A percentile compares a stretch with the other conserved stretches of the same genome.
Evolutionary conservation across 2,888 invertebrate species (phyloP).

Genomic region (Germaria angustata): DNA sequence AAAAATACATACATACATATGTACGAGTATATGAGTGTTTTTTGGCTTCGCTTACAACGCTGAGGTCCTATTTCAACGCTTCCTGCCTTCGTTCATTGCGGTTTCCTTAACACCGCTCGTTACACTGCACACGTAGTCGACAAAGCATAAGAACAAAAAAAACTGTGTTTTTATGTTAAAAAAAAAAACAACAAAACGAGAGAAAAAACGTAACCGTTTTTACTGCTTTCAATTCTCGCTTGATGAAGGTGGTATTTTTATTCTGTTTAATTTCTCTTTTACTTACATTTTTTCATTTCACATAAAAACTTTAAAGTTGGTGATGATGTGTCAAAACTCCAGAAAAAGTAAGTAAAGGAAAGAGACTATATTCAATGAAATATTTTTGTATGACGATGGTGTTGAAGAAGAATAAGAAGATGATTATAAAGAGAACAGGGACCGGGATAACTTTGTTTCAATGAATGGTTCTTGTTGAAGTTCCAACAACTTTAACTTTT

Average conservation of each 20-base stretch:
- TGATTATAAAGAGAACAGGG: slow-evolving; percentile 6
- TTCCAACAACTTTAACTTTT: slow-evolving; percentile 24
- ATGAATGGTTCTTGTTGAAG: slow-evolving; percentile 23
- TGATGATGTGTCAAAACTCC: slow-evolving; percentile 50
- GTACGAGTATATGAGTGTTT: neutral
- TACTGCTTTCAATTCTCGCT: slow-evolving; percentile 46
- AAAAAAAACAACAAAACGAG: neutral
- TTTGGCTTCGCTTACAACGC: slow-evolving; percentile 29
- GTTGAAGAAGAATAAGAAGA: slow-evolving; percentile 31
- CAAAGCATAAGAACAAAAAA: slow-evolving; percentile 1
- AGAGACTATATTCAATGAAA: slow-evolving; percentile 40
- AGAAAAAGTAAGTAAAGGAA: slow-evolving; percentile 15
- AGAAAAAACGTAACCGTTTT: slow-evolving; percentile 28
- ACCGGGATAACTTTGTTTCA: slow-evolving; percentile 10
- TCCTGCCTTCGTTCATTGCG: slow-evolving; percentile 44
- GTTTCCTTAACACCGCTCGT: slow-evolving; percentile 32
- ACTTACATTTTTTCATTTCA: slow-evolving; percentile 26
- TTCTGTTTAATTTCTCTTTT: slow-evolving; percentile 49
- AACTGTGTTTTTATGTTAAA: slow-evolving; percentile 59
- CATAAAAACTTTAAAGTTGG: slow-evolving; percentile 60
- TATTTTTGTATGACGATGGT: slow-evolving; percentile 23
- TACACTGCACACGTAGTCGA: neutral
- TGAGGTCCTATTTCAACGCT: slow-evolving; percentile 52
- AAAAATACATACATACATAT: too few species aligned
- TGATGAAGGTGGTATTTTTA: slow-evolving; percentile 23